Evolutionary conservation across 2,888 invertebrate genomes (phyloP).

Genomic region (Eilema depressum): DNA sequence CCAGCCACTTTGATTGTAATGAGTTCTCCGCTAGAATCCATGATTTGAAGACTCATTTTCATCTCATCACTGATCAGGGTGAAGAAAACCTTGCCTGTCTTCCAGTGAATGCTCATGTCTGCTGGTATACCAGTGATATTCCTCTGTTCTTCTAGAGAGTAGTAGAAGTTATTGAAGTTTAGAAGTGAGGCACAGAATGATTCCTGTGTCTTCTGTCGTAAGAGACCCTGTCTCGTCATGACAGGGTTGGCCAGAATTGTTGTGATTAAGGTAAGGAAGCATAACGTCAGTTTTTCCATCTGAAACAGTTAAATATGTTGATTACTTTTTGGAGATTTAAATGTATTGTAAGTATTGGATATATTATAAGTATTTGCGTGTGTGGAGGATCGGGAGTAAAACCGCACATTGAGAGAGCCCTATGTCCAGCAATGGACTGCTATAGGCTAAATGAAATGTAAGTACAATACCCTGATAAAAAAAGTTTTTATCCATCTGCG

Average conservation of each 20-base stretch:
- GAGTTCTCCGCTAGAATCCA: conserved; percentile 68
- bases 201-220: conserved; percentile 55
- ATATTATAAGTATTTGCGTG: too few species aligned
- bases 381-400: too few species aligned
- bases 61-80: conserved; percentile 78
- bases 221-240: conserved; percentile 65
- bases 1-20: conserved; percentile 75
- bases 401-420: too few species aligned
- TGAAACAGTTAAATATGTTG: conserved; percentile 55
- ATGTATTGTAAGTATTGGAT: too few species aligned
- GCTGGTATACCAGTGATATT: conserved; percentile 77
- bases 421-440: too few species aligned
- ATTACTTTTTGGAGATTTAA: neutral
- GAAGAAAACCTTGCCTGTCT: conserved; percentile 75
- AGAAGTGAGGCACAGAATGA: conserved; percentile 65
- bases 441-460: too few species aligned
- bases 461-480: too few species aligned
- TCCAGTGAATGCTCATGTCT: conserved; percentile 79
- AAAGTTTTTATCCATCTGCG: too few species aligned
- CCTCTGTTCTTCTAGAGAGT: conserved; percentile 61
- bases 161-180: conserved; percentile 72
- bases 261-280: conserved; percentile 55
- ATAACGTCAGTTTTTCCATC: conserved; percentile 62
- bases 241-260: conserved; percentile 60
- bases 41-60: conserved; percentile 75